phyloP scores from a whole-genome alignment of 1,140 invertebrate species.

The Chionoecetes opilio region DNA sequence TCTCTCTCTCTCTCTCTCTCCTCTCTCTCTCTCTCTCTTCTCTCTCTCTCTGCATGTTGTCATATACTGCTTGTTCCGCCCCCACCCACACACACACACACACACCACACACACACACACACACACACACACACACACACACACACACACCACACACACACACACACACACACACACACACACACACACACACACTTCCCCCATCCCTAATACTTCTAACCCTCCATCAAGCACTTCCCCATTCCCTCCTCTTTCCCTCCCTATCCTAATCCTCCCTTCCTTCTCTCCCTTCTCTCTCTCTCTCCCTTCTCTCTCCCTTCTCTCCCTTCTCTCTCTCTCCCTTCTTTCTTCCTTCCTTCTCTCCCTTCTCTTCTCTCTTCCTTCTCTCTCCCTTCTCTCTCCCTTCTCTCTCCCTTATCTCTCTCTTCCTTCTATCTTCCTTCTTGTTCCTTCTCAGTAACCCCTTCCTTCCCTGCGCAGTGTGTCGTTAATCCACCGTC shows the following conservation, averaged over 20 bases:
- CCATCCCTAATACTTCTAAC: no score
- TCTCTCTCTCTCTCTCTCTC: neutral
- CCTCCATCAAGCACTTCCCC: neutral
- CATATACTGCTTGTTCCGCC: no score
- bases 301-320: neutral
- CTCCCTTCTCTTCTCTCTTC: neutral
- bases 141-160: no score
- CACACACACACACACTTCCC: no score
- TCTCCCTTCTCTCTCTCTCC: neutral
- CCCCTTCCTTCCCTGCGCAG: no score
- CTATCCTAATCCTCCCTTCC: neutral
- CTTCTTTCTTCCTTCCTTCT: neutral
- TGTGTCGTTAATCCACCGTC: no score
- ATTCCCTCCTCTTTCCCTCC: no score
- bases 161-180: no score
- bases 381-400: neutral
- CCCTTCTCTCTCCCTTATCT: neutral
- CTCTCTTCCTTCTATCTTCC: neutral
- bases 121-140: no score
- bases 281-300: neutral
- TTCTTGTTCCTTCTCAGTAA: neutral
- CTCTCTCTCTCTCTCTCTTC: neutral
- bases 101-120: no score
- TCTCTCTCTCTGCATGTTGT: neutral
- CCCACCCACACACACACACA: no score